phyloP scores from a whole-genome alignment of 2,888 invertebrate species.

The Xestia ashworthii region DNA sequence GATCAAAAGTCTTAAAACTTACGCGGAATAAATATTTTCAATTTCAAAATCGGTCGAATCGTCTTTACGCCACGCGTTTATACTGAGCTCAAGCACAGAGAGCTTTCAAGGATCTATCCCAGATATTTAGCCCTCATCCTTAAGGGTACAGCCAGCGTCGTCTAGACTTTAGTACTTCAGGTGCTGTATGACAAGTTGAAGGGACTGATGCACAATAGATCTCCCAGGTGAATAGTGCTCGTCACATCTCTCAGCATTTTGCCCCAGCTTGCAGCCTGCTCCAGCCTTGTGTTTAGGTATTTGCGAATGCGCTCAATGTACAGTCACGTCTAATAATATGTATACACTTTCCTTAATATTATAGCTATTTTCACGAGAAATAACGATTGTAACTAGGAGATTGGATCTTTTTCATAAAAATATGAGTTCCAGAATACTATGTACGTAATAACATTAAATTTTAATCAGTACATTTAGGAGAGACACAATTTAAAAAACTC shows the following conservation, averaged over 20 bases:
- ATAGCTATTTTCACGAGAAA: too few relatives aligned
- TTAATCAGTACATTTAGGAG: too few relatives aligned
- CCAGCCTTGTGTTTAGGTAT: neutral
- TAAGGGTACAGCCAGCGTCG: neutral
- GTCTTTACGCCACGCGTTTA: neutral
- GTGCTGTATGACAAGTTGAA: neutral
- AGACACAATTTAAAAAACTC: too few relatives aligned
- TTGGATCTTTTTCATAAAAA: too few relatives aligned
- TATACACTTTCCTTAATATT: too few relatives aligned
- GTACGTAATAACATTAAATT: too few relatives aligned
- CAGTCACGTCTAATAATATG: too few relatives aligned
- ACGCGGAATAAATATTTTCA: neutral
- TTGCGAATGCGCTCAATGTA: neutral
- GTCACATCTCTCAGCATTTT: neutral
- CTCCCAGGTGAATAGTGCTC: neutral
- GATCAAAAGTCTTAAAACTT: neutral
- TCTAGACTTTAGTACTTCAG: constrained; percentile 6
- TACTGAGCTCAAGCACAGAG: neutral
- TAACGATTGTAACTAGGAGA: too few relatives aligned
- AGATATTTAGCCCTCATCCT: neutral
- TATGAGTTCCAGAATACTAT: too few relatives aligned
- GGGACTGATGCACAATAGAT: neutral
- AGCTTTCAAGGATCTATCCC: neutral
- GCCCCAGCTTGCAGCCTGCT: neutral
- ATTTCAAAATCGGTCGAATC: neutral